Percentiles rank a stretch among this genome's conserved stretches.
phyloP scores from a whole-genome alignment of 92 coral and sea anemone species.

The Paragorgia papillata region DNA sequence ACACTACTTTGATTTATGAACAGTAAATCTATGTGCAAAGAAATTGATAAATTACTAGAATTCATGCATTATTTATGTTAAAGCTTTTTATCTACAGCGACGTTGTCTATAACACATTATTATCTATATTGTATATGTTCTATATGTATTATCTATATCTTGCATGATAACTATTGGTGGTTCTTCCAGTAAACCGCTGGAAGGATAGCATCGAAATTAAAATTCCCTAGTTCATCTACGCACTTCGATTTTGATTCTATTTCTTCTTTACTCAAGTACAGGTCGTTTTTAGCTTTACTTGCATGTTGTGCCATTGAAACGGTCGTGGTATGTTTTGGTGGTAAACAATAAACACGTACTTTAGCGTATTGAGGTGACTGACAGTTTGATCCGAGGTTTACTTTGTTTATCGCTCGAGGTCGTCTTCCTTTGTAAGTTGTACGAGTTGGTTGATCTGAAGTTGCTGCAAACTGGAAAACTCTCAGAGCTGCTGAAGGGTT shows the following conservation, averaged over 20 bases:
- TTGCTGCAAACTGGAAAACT: constrained; percentile 25
- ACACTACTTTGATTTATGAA: no score
- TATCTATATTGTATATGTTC: no score
- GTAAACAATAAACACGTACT: constrained; percentile 29
- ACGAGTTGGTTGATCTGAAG: not conserved
- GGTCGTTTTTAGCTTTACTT: constrained; percentile 7
- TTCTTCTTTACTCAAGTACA: constrained; percentile 70
- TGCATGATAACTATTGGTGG: no score
- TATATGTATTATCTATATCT: not conserved
- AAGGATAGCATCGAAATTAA: constrained; percentile 64
- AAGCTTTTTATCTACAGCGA: no score
- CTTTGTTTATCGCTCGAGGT: not conserved
- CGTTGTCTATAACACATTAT: no score
- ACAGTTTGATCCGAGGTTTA: not conserved
- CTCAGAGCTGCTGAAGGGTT: constrained; percentile 78
- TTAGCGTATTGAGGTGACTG: not conserved
- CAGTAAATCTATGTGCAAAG: no score
- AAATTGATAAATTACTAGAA: no score
- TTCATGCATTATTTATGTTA: no score
- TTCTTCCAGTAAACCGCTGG: constrained; percentile 68
- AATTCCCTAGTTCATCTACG: constrained; percentile 63
- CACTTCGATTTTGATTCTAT: constrained; percentile 67
- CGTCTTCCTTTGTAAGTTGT: constrained; percentile 38
- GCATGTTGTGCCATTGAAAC: not conserved
- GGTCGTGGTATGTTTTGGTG: constrained; percentile 9